Percentiles rank a stretch among this genome's conserved stretches.
These are phyloP conservation scores for Galeopterus variegatus DNA, from an alignment of 2,113 vertebrate genomes.

Conservation along the genomic window DNA sequence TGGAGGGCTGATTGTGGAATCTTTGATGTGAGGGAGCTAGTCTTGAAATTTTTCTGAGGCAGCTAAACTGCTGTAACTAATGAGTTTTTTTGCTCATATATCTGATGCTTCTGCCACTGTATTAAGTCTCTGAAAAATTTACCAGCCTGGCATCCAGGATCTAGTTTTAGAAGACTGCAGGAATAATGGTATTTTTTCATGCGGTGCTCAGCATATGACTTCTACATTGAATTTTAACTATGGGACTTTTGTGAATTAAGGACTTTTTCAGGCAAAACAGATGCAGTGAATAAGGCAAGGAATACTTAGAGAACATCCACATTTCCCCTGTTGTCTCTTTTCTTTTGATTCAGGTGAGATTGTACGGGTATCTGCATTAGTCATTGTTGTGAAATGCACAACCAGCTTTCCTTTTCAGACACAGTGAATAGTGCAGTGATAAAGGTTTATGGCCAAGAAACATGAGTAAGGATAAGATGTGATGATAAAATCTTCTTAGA, in stretches of 20 bases:
- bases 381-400: neutral
- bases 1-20: neutral
- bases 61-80: slow-evolving; percentile 10
- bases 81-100: slow-evolving; percentile 57
- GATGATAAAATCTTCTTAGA: neutral
- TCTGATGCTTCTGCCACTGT: neutral
- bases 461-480: neutral
- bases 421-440: neutral
- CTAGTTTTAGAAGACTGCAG: slow-evolving; percentile 34
- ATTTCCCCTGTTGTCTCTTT: neutral
- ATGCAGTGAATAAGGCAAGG: neutral
- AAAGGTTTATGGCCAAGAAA: neutral
- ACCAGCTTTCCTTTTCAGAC: neutral
- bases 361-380: neutral
- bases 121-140: slow-evolving; percentile 72
- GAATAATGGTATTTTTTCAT: slow-evolving; percentile 55
- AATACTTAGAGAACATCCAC: neutral
- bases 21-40: slow-evolving; percentile 35
- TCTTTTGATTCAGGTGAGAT: neutral
- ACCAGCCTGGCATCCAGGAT: neutral
- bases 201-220: slow-evolving; percentile 27
- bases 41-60: slow-evolving; percentile 37
- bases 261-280: slow-evolving; percentile 41
- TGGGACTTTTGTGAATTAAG: slow-evolving; percentile 63
- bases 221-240: slow-evolving; percentile 71